These are phyloP conservation scores for Bombus huntii DNA, from an alignment of 1,140 invertebrate genomes.

Conservation along the genomic window DNA sequence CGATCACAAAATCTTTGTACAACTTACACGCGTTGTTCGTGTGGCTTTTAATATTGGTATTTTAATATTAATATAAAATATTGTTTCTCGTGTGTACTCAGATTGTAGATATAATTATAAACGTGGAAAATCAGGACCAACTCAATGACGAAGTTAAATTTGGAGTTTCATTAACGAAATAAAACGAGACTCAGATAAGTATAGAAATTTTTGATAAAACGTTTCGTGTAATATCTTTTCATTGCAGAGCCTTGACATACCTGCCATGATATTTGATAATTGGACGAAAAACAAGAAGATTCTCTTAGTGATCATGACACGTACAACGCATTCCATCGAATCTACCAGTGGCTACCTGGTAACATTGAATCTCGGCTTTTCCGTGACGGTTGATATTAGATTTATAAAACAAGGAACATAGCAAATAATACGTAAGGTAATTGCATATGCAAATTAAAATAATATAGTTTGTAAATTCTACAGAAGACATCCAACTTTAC, in stretches of 20 bases:
- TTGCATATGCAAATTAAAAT: no score
- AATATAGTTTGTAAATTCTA: no score
- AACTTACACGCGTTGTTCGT: background rate
- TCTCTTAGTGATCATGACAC: background rate
- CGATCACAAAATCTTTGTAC: conserved; percentile 30
- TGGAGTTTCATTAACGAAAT: background rate
- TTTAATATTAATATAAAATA: no score
- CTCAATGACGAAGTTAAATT: background rate
- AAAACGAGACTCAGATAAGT: background rate
- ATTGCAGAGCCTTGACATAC: background rate
- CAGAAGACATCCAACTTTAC: no score
- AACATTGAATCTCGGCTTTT: background rate
- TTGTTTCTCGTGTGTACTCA: conserved; percentile 3
- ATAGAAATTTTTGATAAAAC: background rate
- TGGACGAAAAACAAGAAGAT: background rate
- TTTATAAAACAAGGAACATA: background rate
- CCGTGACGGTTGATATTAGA: background rate
- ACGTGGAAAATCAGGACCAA: conserved; percentile 30
- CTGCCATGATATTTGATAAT: background rate
- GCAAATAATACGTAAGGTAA: no score
- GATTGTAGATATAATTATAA: conserved; percentile 42
- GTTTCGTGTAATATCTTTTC: no score
- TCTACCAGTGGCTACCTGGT: background rate
- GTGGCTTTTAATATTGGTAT: background rate
- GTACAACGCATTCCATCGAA: background rate